Evolutionary conservation across 1,140 invertebrate genomes (phyloP), one percentile per base, ranked within the genome.

Genomic region (Pseudomyrmex cubaensis): DNA sequence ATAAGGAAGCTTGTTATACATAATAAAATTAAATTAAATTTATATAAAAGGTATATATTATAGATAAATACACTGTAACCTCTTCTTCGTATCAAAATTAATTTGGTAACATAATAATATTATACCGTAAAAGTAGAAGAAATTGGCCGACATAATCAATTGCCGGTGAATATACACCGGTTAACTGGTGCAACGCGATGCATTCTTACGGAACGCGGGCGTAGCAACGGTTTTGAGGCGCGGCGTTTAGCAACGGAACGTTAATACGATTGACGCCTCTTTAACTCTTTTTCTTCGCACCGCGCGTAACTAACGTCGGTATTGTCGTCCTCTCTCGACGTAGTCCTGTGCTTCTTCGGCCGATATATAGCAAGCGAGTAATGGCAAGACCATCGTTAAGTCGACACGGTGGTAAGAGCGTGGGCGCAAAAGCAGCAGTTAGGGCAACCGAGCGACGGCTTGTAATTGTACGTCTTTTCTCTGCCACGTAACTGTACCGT

Each of bases 391-490:
- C 17, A 66, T 73, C 80, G 73, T 85, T 66, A 72, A 50, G 25
- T 64, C 76, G 76, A 82, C 70, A 82, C 59, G 83, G 70, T 82
- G 85, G 72, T 87, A 63, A 83, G 61, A 85, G 83, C 83, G 87
- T 85, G 72, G 86, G 86, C 72, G 87, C 67, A 66, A 88, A 88
- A 83, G 73, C 69, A 59, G 52, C 56, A 62, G 76, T 88, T 88
- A 82, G 66, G 67, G 62, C 66, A 87, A 85, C 63, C 77, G 86
- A 77, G 17, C 74, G 62, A 88, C 25, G 52, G 59, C 9, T 83
- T 83, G 86, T 85, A 85, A 87, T 88, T 88, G 87, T 78, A 88
- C 70, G 17, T 85, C 72, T 87, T 88, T 83, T 87, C 73, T 77
- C 77, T 77, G 17, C 72, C 54, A 69, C 48, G 54, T 72, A 35